Conservation (phyloP, 2,113 vertebrate genomes). For the Martes martes region DNA sequence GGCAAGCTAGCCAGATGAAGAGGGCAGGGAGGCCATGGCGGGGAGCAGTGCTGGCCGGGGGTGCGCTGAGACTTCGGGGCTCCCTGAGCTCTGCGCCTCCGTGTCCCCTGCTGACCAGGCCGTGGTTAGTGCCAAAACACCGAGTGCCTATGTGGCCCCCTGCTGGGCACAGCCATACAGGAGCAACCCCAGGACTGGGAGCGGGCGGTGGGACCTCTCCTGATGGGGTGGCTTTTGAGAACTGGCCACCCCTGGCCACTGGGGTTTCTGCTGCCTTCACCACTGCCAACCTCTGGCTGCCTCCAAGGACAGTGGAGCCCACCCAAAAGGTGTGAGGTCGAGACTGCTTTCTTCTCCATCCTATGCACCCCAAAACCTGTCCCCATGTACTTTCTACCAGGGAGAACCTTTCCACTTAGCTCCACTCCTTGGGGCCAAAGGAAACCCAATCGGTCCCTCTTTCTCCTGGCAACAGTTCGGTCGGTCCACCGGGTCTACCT, state of each 20-base stretch:
- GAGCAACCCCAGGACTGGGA: not conserved
- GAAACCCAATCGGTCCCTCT: not conserved
- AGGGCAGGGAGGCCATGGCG: accelerated
- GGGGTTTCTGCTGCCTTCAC: not conserved
- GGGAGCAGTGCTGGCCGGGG: not conserved
- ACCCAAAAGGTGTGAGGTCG: not conserved
- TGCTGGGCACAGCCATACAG: no score
- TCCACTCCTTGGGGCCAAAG: not conserved
- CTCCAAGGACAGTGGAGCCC: not conserved
- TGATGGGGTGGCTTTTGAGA: not conserved
- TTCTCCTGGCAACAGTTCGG: accelerated
- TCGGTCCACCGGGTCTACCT: accelerated
- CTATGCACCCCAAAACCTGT: not conserved
- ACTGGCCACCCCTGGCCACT: not conserved
- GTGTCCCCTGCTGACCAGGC: not conserved
- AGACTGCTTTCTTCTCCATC: not conserved
- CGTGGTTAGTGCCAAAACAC: no score
- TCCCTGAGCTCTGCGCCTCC: not conserved
- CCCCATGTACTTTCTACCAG: not conserved
- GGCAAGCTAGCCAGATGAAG: accelerated
- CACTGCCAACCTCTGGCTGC: not conserved
- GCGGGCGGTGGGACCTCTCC: not conserved
- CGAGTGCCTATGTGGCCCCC: not conserved
- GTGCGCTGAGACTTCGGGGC: not conserved
- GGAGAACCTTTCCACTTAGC: not conserved